Percentiles rank a stretch among this genome's conserved stretches.
These are phyloP conservation scores for Danaus melanippus DNA, from an alignment of 1,140 invertebrate genomes.

Conservation along the genomic window DNA sequence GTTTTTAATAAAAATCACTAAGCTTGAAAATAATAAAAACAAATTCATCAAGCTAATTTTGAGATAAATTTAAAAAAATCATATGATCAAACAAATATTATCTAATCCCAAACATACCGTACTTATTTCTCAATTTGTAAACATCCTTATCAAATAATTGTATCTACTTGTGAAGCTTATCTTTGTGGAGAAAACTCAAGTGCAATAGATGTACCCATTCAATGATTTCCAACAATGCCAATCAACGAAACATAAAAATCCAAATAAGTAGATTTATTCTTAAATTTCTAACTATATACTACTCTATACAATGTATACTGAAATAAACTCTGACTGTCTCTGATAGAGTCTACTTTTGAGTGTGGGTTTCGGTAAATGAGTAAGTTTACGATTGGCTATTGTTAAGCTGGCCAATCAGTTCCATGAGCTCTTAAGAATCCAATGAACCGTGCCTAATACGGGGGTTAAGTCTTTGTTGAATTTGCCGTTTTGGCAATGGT, in stretches of 20 bases:
- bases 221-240: conserved; percentile 59
- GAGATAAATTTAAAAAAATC: no score
- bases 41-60: no score
- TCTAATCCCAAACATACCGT: no score
- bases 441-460: conserved; percentile 64
- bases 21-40: no score
- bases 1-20: no score
- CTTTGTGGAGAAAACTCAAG: conserved; percentile 41
- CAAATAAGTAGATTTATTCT: conserved; percentile 57
- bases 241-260: conserved; percentile 68
- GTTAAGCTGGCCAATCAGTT: conserved; percentile 66
- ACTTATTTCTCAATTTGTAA: no score
- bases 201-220: conserved; percentile 28
- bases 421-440: conserved; percentile 63
- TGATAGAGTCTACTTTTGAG: conserved; percentile 19
- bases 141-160: conserved; percentile 50
- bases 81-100: no score
- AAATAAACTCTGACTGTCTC: conserved; percentile 10
- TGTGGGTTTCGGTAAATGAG: conserved; percentile 10
- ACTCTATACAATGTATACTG: conserved; percentile 9
- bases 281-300: conserved; percentile 10
- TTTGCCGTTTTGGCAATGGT: conserved; percentile 58
- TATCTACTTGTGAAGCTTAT: conserved; percentile 40
- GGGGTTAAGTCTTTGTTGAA: conserved; percentile 65
- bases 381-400: conserved; percentile 32